Conservation (phyloP, 2,888 invertebrate species). For the Troilus luridus region DNA sequence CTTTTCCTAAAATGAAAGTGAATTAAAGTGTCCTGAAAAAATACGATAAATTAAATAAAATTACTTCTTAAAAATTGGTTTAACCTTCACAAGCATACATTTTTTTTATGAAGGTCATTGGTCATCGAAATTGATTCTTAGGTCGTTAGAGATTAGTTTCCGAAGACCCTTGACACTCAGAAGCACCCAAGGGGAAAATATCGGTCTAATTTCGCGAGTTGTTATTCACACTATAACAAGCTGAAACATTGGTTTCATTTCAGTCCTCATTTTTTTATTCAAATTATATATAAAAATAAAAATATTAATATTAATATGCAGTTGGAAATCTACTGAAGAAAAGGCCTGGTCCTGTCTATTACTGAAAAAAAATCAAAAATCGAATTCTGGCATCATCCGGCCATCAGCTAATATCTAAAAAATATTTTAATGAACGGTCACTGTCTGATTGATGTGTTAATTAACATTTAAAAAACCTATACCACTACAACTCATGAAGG, state of each 20-base stretch:
- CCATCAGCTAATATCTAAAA: too few relatives aligned
- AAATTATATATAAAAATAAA: neutral
- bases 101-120: neutral
- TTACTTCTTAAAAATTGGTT: neutral
- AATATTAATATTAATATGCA: neutral
- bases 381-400: too few relatives aligned
- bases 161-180: constrained; percentile 1
- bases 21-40: too few relatives aligned
- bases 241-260: neutral
- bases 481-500: too few relatives aligned
- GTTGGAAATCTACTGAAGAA: too few relatives aligned
- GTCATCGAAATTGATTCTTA: neutral
- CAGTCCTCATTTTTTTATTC: neutral
- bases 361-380: too few relatives aligned
- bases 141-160: constrained; percentile 29
- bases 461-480: too few relatives aligned
- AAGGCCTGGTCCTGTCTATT: too few relatives aligned
- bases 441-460: too few relatives aligned
- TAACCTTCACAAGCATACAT: neutral
- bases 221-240: neutral
- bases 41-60: too few relatives aligned
- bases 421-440: too few relatives aligned
- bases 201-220: neutral
- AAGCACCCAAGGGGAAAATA: neutral
- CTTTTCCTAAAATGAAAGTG: too few relatives aligned